These are phyloP conservation scores for Alethe diademata DNA, from an alignment of 2,113 vertebrate species.

Conservation along the genomic window DNA sequence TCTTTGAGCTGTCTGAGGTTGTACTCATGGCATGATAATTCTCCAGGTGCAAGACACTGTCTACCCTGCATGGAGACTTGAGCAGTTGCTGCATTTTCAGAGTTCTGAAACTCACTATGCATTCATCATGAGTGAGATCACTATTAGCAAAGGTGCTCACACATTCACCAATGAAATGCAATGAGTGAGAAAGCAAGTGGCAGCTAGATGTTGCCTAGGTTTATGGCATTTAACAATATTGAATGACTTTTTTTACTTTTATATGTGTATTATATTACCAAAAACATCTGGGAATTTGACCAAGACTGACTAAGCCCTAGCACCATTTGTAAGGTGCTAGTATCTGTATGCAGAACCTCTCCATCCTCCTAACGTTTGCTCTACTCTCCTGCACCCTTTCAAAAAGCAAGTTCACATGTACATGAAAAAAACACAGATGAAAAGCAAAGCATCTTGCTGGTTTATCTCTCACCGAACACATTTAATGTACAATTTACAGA, in stretches of 20 bases:
- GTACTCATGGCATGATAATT: not conserved
- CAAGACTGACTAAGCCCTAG: not conserved
- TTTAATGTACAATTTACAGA: not conserved
- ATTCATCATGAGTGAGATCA: not conserved
- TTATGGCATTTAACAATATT: not conserved
- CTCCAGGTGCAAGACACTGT: not conserved
- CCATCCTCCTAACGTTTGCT: fast-evolving
- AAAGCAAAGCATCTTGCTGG: not conserved
- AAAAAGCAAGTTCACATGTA: not conserved
- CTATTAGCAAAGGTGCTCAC: not conserved
- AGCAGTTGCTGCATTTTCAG: not conserved
- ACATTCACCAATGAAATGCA: not conserved
- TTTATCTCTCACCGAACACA: not conserved
- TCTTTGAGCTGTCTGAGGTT: not conserved
- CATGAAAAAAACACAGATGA: not conserved
- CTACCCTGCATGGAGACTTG: not conserved
- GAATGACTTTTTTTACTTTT: not conserved
- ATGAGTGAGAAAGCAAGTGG: not conserved
- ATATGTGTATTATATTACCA: not conserved
- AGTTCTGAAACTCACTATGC: not conserved
- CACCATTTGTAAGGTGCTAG: not conserved
- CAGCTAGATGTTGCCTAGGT: not conserved
- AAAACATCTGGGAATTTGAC: not conserved
- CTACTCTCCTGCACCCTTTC: not conserved
- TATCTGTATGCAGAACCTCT: not conserved